Conservation (phyloP, 2,113 vertebrate genomes). For the Gymnocephalus cernua region DNA sequence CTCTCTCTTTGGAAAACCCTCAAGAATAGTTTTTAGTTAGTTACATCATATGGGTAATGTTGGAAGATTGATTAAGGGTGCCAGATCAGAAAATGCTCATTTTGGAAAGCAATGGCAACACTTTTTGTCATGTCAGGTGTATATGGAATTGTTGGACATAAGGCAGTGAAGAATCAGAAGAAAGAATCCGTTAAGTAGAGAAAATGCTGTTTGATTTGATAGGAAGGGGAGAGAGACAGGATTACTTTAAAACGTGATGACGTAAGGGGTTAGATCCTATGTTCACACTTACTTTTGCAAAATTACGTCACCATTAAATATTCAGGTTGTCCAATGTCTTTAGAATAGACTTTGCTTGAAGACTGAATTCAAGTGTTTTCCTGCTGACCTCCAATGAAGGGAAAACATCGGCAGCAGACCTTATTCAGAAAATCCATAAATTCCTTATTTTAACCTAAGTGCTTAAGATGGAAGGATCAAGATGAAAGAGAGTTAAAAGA, state of each 20-base stretch:
- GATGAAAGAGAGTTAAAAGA: constrained; percentile 2
- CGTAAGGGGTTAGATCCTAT: background rate
- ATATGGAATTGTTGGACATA: background rate
- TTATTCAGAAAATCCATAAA: background rate
- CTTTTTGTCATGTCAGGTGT: background rate
- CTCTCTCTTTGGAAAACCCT: background rate
- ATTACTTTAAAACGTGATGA: background rate
- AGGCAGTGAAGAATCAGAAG: background rate
- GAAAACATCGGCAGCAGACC: background rate
- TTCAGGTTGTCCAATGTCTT: background rate
- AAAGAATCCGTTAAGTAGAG: background rate
- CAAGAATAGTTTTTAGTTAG: background rate
- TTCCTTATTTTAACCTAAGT: constrained; percentile 22
- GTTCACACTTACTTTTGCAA: background rate
- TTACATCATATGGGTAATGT: background rate
- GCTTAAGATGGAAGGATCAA: constrained; percentile 3
- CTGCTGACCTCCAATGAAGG: background rate
- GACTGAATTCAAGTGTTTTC: background rate
- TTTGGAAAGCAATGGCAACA: background rate
- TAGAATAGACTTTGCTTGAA: background rate
- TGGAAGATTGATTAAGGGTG: background rate
- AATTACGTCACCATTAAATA: background rate
- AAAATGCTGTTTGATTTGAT: background rate
- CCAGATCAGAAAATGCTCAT: background rate
- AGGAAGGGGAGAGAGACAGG: background rate